Base-by-base conservation (phyloP, 2,797 vertebrate genomes). In the Mastacembelus armatus region DNA sequence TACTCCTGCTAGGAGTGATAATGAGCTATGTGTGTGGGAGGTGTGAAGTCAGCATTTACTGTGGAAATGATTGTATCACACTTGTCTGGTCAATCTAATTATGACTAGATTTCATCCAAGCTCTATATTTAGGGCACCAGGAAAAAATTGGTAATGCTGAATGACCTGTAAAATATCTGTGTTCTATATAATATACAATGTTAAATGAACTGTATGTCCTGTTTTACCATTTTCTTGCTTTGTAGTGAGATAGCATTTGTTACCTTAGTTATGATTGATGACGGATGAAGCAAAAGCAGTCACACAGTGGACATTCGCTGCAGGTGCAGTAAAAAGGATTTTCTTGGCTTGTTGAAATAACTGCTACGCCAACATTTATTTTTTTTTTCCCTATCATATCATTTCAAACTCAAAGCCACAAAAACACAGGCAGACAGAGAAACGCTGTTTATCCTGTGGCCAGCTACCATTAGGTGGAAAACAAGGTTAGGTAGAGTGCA, bases 21-120 rank as follows among this genome's bases (percentile, higher is more conserved):
- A 90, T 87, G 74, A 89, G 81, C 69, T 83, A 76, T 84, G 74
- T 84, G 74, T 81, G 81, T 80, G 65, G 80, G 83, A 85, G 81
- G 88, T 86, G 85, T 87, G 87, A 90, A 74, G 71, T 63, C 44
- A 63, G 66, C 66, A 1, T 88, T 85, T 88, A 83, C 44, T 80
- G 71, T 54, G 84, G 66, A 86, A 86, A 85, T 86, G 59, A 73
- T 78, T 77, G 56, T 44, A 70, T 78, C 65, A 78, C 78, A 66
- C 74, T 72, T 45, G 59, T 60, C 67, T 66, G 66, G 77, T 81
- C 74, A 85, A 63, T 86, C 70, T 81, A 85, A 88, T 87, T 78
- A 86, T 69, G 77, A 71, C 42, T 42, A 60, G 58, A 70, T 71
- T 74, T 71, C 21, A 58, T 66, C 66, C 59, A 69, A 26, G 55